Base-by-base conservation (phyloP, 2,797 vertebrate species). In the Sebastes vulpes region DNA sequence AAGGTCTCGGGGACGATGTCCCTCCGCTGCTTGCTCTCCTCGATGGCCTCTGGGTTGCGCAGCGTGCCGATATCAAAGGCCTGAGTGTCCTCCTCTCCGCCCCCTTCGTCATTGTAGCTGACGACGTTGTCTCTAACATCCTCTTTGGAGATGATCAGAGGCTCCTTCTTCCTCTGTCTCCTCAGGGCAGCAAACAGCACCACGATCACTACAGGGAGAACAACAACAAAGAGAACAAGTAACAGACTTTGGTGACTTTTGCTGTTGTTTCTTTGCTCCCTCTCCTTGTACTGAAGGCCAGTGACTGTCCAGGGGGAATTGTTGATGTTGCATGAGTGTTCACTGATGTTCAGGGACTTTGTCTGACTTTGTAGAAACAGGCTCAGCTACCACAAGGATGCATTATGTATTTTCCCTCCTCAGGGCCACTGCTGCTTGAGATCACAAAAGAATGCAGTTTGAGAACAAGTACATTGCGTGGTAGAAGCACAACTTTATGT, bases 91-190 rank as follows among this genome's bases (percentile, higher is more conserved):
- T 98, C 97, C 87, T 99, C 98, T 72, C 98, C 98, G 0, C 98
- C 98, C 0, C 98, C 98, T 75, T 99, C 98, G 3, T 99, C 98
- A 0, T 98, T 98, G 91, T 99, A 99, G 86, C 98, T 99, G 91
- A 99, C 98, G 5, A 99, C 97, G 92, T 98, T 98, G 95, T 98
- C 98, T 80, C 98, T 92, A 90, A 99, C 97, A 81, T 99, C 98
- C 93, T 99, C 98, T 85, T 99, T 98, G 91, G 98, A 99, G 91
- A 99, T 97, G 95, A 99, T 98, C 93, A 98, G 95, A 84, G 97
- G 98, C 87, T 98, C 98, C 84, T 98, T 98, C 83, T 98, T 99
- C 84, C 97, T 90, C 90, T 98, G 98, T 48, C 97, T 91, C 77
- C 97, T 93, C 92, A 98, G 95, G 53, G 97, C 97, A 25, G 97